Evolutionary conservation across 2,888 invertebrate genomes (phyloP), one percentile per base, ranked within the genome.

Genomic region (Nymphalis urticae): DNA sequence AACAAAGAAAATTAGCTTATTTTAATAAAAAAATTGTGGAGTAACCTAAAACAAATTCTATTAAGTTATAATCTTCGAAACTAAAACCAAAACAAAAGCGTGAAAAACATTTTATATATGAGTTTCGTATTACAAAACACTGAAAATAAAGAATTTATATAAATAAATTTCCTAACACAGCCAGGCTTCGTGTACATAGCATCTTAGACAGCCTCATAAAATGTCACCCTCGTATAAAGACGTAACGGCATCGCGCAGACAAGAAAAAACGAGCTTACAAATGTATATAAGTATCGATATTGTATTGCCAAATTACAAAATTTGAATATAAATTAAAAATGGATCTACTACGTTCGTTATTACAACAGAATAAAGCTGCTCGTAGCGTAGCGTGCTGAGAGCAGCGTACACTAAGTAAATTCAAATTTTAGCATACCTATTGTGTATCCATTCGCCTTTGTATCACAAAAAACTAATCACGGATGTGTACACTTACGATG

Each of bases 401-500:
- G 53, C 21, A 69, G 59, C 62, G 66, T 68, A 56, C 56, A 63
- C n/a, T 42, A 63, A 27, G 68, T 62, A 59, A 54, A 60, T 48
- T 9, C 47, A 21, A 51, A 51, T 42, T 4, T 64, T 62, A 59
- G 48, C 51, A 24, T 77, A 77, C 77, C 76, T 77, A 73, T 73
- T 69, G 16, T 58, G 53, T 69, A 69, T 75, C 72, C 76, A 77
- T 75, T 65, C 68, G 69, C 42, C 62, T 66, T 70, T 53, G 69
- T 67, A 72, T 67, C 68, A 68, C 73, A 66, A 73, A 71, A 67
- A 71, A 72, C 61, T 65, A 60, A 70, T 64, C 69, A 63, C 73
- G 73, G 69, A 66, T 66, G 54, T 66, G 64, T 68, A 67, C 76
- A 74, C 75, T 71, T 19, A 60, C 53, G 74, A 76, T 76, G 73